Evolutionary conservation across 1,140 invertebrate genomes (phyloP).

Genomic region (Eubasilissa regina): DNA sequence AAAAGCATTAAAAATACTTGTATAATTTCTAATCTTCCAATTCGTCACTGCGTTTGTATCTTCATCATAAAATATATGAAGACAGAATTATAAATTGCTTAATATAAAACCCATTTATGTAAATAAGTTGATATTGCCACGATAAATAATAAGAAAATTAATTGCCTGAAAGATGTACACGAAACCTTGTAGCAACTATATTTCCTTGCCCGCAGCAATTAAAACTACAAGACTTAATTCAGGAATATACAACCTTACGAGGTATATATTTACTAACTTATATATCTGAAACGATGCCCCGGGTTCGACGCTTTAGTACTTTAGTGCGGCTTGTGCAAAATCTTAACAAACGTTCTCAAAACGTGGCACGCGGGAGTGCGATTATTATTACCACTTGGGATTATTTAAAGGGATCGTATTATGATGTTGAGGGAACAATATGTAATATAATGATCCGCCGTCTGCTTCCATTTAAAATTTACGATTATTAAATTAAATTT

Average conservation of each 20-base stretch:
- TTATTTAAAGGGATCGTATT: no score
- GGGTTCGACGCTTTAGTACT: constrained; percentile 11
- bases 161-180: constrained; percentile 25
- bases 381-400: no score
- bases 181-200: constrained; percentile 33
- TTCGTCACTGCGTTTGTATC: background rate
- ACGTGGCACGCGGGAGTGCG: background rate
- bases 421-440: no score
- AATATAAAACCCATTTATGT: constrained; percentile 22
- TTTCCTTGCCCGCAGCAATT: constrained; percentile 37
- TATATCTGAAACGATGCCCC: background rate
- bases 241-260: constrained; percentile 9
- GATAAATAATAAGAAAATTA: constrained; percentile 24
- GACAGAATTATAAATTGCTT: constrained; percentile 2
- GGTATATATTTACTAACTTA: constrained; percentile 5
- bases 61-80: background rate
- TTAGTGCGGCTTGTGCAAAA: background rate
- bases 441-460: no score
- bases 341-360: constrained; percentile 26
- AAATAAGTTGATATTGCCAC: background rate
- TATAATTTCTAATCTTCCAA: no score
- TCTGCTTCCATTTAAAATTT: no score
- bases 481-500: no score
- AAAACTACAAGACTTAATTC: constrained; percentile 31
- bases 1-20: no score